phyloP scores from a whole-genome alignment of 1,140 invertebrate genomes.

The Lordiphosa clarofinis region DNA sequence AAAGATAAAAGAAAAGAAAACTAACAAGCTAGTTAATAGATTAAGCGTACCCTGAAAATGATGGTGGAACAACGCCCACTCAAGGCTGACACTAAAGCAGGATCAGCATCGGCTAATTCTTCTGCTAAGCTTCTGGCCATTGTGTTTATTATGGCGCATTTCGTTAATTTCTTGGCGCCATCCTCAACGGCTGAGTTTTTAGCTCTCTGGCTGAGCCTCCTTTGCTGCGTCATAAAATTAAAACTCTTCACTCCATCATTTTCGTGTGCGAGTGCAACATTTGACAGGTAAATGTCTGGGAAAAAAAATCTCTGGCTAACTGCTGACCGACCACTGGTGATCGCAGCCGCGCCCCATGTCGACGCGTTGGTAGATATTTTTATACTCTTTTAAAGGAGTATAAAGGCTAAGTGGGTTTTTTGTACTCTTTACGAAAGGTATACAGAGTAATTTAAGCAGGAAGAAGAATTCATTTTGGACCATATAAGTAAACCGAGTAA shows the following conservation, averaged over 20 bases:
- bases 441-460: too few relatives aligned
- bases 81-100: background rate
- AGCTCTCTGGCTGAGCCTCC: constrained; percentile 21
- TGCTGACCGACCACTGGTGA: constrained; percentile 33
- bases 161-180: constrained; percentile 76
- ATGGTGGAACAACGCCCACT: constrained; percentile 4
- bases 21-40: constrained; percentile 63
- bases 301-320: constrained; percentile 39
- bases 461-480: too few relatives aligned
- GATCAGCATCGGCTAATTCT: constrained; percentile 7
- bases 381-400: constrained; percentile 1
- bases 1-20: constrained; percentile 38
- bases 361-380: constrained; percentile 1
- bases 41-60: constrained; percentile 24
- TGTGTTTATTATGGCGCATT: constrained; percentile 73
- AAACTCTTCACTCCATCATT: constrained; percentile 77
- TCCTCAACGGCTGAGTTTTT: constrained; percentile 25
- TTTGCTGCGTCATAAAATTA: constrained; percentile 76
- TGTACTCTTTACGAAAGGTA: background rate
- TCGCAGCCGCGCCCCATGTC: constrained; percentile 43
- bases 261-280: constrained; percentile 75
- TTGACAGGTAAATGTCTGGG: constrained; percentile 76
- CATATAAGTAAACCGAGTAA: too few relatives aligned
- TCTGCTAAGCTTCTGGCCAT: constrained; percentile 8
- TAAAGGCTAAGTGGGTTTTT: too few relatives aligned